Evolutionary conservation across 2,888 invertebrate species (phyloP), one percentile per base, ranked within the genome.

Genomic region (Gastrophysa polygoni): DNA sequence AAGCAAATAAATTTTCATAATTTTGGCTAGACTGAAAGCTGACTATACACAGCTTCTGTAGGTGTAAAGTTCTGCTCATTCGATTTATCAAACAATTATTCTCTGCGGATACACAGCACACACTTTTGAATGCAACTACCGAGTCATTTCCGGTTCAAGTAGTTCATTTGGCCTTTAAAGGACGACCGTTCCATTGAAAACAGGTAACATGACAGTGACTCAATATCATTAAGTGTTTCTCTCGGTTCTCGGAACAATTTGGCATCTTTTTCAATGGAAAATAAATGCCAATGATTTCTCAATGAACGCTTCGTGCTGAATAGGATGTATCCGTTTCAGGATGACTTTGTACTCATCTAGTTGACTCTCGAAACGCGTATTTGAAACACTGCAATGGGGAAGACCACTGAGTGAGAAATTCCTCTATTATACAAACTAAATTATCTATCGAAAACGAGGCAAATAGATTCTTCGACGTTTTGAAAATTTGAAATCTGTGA

Each of bases 171-270:
- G 63, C 70, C 68, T 70, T 70, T 67, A 70, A 70, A 70, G 70
- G 70, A 65, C 70, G 70, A 17, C 34, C 47, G 64, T 69, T 71
- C 71, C 72, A 73, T 69, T 71, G 72, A 71, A 73, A 74, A 68
- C 73, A 72, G 73, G 73, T 74, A 73, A 69, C 60, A 61, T 49
- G 56, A 57, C 61, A 54, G 44, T 66, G 65, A 66, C 52, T 66
- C 63, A 66, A 57, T 60, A 61, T 58, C 49, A 50, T 59, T 59
- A 29, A 43, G 28, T 58, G 51, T 65, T 59, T 63, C 59, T 59
- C 32, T 20, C 56, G 50, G 34, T 64, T 64, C 64, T 58, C 17
- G 58, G 63, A 66, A 66, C 50, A 52, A 58, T 63, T 63, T 57
- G 58, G 57, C 57, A 51, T 61, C 52, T 61, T 44, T 50, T 66